Evolutionary conservation across 1,140 invertebrate species (phyloP), one percentile per base, ranked within the genome.

Genomic region (Heliothis virescens): DNA sequence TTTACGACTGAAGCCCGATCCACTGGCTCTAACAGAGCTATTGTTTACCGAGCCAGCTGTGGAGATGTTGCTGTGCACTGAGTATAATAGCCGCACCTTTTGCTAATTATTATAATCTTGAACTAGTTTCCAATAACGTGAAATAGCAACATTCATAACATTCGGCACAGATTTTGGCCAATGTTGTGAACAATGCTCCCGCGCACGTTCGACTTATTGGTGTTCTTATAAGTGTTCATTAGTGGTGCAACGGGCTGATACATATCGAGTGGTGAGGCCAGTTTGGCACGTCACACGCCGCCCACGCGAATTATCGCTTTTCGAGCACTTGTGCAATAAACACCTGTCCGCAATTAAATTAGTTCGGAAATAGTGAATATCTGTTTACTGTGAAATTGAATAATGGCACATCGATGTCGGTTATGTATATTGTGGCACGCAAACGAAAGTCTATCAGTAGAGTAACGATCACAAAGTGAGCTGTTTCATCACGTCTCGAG

Each of bases 21-120:
- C 13, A 53, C 16, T 62, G 55, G 67, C 21, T 41, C 69, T 34
- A 41, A 55, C 10, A 69, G 15, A 63, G 18, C 15, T 41, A 55
- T 55, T 65, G 59, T 63, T 53, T 62, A n/a, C 34, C 47, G 34
- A 29, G 41, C 29, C 7, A 73, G 71, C 10, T 73, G 26, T 53
- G 1, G 62, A 63, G 59, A 29, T 53, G 62, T 60, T 75, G 53
- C 13, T 41, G 34, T 62, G 52, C 50, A 11, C 57, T 26, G 62
- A 59, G n/a, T 73, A 81, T 71, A 79, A 52, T 75, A 55, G 74
- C 75, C 83, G 82, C 75, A 80, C 82, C 84, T 82, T 75, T 79
- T 80, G 81, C 65, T 92, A 94, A 94, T 91, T 86, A 88, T 85
- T 90, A 86, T 89, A 89, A 91, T 89, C 91, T 94, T 94, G 92